Evolutionary conservation across 2,888 invertebrate genomes (phyloP).

Genomic region (Nemoura dubitans): DNA sequence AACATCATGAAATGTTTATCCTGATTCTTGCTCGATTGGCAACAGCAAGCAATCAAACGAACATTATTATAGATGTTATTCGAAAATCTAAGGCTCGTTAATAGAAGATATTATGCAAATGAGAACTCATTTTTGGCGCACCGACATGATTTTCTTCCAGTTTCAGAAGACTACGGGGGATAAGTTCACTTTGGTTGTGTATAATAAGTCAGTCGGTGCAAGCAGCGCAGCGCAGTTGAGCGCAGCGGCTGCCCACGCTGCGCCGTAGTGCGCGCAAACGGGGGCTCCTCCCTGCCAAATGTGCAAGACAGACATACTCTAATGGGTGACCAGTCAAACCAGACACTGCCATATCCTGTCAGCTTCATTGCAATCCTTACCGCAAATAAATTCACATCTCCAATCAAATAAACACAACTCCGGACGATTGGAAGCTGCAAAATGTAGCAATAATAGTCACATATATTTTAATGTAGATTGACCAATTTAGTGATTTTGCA

Average conservation of each 20-base stretch:
- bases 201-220: background rate
- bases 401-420: constrained; percentile 10
- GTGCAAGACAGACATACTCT: background rate
- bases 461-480: background rate
- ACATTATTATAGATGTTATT: background rate
- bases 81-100: background rate
- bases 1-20: constrained; percentile 16
- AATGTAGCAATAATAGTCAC: background rate
- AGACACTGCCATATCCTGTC: background rate
- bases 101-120: constrained; percentile 13
- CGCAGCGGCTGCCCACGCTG: background rate
- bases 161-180: background rate
- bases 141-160: background rate
- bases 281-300: background rate
- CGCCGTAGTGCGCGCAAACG: background rate
- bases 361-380: background rate
- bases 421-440: background rate
- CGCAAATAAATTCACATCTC: background rate
- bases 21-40: background rate
- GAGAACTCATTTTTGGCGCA: background rate
- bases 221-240: no score
- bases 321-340: background rate
- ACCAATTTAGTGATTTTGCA: background rate
- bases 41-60: background rate
- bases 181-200: background rate